phyloP scores from a whole-genome alignment of 2,797 vertebrate species.

The Eutrigla gurnardus region DNA sequence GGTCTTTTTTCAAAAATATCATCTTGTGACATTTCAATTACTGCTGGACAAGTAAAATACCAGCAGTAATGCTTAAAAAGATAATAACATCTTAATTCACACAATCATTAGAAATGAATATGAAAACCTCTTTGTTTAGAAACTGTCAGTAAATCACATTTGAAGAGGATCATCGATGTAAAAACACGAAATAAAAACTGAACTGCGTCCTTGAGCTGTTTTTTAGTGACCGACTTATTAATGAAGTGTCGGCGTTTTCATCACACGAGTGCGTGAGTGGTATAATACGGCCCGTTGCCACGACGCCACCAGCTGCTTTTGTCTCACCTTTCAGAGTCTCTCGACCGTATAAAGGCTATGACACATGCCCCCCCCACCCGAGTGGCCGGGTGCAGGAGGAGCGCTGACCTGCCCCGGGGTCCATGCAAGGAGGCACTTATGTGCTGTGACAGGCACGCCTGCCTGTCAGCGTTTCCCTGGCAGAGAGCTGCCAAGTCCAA shows the following conservation, averaged over 20 bases:
- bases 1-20: not conserved
- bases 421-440: slow-evolving; percentile 75
- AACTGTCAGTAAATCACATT: not conserved
- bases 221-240: slow-evolving; percentile 24
- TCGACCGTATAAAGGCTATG: slow-evolving; percentile 56
- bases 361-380: slow-evolving; percentile 57
- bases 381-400: slow-evolving; percentile 43
- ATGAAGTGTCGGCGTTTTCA: slow-evolving; percentile 23
- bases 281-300: slow-evolving; percentile 3
- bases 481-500: slow-evolving; percentile 82
- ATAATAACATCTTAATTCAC: not conserved
- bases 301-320: slow-evolving; percentile 39
- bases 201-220: slow-evolving; percentile 21
- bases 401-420: slow-evolving; percentile 58
- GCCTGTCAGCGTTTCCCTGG: slow-evolving; percentile 79
- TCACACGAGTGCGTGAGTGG: slow-evolving; percentile 7
- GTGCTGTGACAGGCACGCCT: slow-evolving; percentile 77
- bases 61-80: not conserved
- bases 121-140: not conserved
- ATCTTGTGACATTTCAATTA: not conserved
- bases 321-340: slow-evolving; percentile 61
- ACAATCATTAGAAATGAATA: not conserved
- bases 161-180: slow-evolving; percentile 9
- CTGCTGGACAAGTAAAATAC: not conserved
- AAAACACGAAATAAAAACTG: slow-evolving; percentile 12